These are phyloP conservation scores for Rhipidura dahli DNA, from an alignment of 2,113 vertebrate genomes.

Conservation along the genomic window DNA sequence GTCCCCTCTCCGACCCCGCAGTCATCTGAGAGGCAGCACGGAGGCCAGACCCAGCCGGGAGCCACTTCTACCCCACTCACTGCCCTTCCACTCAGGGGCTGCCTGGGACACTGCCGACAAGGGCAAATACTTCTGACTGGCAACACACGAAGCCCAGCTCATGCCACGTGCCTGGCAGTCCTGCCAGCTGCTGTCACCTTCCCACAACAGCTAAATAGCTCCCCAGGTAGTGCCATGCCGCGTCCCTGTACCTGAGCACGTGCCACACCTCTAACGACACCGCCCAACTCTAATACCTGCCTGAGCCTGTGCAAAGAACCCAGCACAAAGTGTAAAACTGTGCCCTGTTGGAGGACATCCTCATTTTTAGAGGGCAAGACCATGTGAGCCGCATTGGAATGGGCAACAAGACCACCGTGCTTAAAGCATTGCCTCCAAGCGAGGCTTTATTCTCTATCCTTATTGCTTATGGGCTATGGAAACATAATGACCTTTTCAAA, in stretches of 20 bases:
- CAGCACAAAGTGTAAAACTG: not conserved
- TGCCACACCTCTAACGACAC: accelerated
- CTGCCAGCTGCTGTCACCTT: not conserved
- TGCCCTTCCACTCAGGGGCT: not conserved
- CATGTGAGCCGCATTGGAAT: accelerated
- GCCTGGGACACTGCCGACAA: not conserved
- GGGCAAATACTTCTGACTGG: not conserved
- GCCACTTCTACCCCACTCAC: accelerated
- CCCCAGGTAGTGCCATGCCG: not conserved
- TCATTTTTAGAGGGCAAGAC: not conserved
- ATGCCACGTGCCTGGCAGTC: not conserved
- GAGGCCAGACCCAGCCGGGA: not conserved
- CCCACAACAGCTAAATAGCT: not conserved
- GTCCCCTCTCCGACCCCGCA: not conserved
- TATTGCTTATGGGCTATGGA: not conserved
- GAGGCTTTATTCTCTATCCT: not conserved
- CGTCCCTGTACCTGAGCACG: accelerated
- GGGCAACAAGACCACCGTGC: not conserved
- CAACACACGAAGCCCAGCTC: not conserved
- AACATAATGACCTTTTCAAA: not conserved
- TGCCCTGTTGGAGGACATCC: not conserved
- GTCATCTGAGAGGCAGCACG: not conserved
- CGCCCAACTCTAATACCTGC: accelerated
- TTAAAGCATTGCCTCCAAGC: not conserved
- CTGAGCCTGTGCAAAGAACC: not conserved